Evolutionary conservation across 2,888 invertebrate species (phyloP).

Genomic region (Scaptodrosophila latifasciaeformis): DNA sequence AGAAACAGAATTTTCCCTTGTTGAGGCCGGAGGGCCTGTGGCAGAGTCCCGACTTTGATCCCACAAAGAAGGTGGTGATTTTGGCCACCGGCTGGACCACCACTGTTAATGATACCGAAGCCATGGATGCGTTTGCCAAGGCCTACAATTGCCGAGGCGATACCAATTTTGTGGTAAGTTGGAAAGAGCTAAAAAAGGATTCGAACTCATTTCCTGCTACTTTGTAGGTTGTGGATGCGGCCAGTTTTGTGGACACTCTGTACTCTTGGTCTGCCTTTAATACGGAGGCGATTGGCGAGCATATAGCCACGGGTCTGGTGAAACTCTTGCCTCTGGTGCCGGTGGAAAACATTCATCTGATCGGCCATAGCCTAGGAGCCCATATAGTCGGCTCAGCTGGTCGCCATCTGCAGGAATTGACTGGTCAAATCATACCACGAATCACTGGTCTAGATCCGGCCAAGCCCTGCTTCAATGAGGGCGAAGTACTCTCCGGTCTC

Average conservation of each 20-base stretch:
- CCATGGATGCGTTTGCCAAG: constrained; percentile 59
- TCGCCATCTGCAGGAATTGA: constrained; percentile 55
- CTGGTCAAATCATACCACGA: constrained; percentile 58
- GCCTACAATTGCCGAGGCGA: constrained; percentile 72
- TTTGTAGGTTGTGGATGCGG: constrained; percentile 70
- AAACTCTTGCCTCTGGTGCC: constrained; percentile 62
- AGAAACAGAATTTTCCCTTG: constrained; percentile 62
- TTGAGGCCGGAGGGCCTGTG: constrained; percentile 65
- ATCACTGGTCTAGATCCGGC: constrained; percentile 75
- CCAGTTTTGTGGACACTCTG: constrained; percentile 70
- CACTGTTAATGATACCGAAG: constrained; percentile 62
- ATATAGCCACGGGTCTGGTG: constrained; percentile 61
- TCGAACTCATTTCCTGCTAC: neutral
- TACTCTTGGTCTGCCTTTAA: constrained; percentile 74
- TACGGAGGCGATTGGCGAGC: constrained; percentile 70
- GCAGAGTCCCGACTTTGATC: constrained; percentile 67
- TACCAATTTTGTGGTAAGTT: constrained; percentile 72
- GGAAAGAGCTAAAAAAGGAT: neutral
- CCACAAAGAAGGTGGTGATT: constrained; percentile 65
- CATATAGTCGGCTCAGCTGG: constrained; percentile 73
- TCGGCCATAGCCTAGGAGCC: constrained; percentile 74
- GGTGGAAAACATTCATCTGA: constrained; percentile 69
- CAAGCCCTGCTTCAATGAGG: constrained; percentile 74
- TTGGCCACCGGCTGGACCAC: constrained; percentile 74
- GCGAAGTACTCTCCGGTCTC: constrained; percentile 67